phyloP scores from a whole-genome alignment of 2,113 vertebrate genomes.

The Clarias batrachus region DNA sequence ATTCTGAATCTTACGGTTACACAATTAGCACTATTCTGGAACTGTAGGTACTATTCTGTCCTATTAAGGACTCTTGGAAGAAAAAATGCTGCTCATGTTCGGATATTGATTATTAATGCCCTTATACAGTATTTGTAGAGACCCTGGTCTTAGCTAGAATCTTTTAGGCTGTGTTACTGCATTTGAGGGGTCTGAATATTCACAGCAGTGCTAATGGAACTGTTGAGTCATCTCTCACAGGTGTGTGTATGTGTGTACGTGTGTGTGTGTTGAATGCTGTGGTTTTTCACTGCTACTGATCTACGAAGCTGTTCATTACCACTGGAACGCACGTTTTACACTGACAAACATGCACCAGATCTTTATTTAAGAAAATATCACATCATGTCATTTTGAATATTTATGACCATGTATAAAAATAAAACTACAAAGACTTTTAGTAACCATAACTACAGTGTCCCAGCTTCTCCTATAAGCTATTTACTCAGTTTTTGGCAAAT shows the following conservation, averaged over 20 bases:
- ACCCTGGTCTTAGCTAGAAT: background rate
- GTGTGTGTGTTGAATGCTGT: constrained; percentile 1
- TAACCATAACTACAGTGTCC: background rate
- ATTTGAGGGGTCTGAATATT: background rate
- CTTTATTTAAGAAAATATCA: constrained; percentile 20
- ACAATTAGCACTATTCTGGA: background rate
- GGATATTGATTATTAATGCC: background rate
- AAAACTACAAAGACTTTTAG: background rate
- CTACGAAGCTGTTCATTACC: background rate
- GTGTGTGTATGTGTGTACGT: background rate
- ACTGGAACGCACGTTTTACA: background rate
- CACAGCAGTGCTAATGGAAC: constrained; percentile 17
- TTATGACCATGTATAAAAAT: background rate
- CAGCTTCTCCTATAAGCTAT: background rate
- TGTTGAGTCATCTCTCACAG: constrained; percentile 10
- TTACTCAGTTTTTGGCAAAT: background rate
- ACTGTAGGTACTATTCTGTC: background rate
- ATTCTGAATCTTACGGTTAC: background rate
- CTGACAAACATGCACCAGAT: background rate
- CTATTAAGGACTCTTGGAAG: background rate
- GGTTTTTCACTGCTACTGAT: background rate
- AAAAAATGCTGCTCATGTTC: background rate
- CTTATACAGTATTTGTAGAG: background rate
- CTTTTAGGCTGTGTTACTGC: background rate
- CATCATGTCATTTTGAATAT: background rate